Base-by-base conservation (phyloP, 1,140 invertebrate species). In the Riptortus pedestris region DNA sequence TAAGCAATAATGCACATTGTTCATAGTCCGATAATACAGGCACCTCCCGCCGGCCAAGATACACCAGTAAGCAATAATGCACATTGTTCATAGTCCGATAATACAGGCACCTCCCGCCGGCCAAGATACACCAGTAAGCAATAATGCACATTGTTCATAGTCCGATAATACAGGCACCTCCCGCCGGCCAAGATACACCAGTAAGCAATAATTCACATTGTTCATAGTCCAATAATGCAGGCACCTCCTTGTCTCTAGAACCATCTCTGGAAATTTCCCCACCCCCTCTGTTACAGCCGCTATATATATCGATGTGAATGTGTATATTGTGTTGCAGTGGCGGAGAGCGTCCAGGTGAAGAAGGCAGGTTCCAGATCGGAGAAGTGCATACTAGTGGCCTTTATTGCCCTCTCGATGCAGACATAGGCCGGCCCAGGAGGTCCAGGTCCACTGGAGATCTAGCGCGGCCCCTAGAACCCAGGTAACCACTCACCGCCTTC, bases 381-480 rank as follows among this genome's bases (percentile, higher is more conserved):
- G 79, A 80, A 69, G 75, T 80, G 18, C 79, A 80, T 48, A 76
- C 76, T 65, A 72, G 73, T 60, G 70, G 69, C 20, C 73, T 76
- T 63, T 69, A 71, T 5, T 74, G 74, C 27, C 73, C 75, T 20
- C 74, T 72, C 24, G 72, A 73, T 38, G 70, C 71, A 14, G 71
- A 71, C 28, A 69, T 71, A 59, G 64, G 72, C n/a, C 63, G 69
- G 47, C 68, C 78, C 33, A 73, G 75, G 62, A 66, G 78, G 47
- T 78, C 76, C 7, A 77, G 78, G 66, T 80, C 79, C 1, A 76
- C 79, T 5, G 78, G 79, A 12, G 78, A 80, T 70, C 67, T 80
- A 2, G 74, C 72, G 2, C 26, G 31, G 28, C 38, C 43, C 28
- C 12, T 12, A 45, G 22, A 26, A 5, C 38, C 47, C 16, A 62